Base-by-base conservation (phyloP, 2,888 invertebrate genomes). In the Drosophila merina region DNA sequence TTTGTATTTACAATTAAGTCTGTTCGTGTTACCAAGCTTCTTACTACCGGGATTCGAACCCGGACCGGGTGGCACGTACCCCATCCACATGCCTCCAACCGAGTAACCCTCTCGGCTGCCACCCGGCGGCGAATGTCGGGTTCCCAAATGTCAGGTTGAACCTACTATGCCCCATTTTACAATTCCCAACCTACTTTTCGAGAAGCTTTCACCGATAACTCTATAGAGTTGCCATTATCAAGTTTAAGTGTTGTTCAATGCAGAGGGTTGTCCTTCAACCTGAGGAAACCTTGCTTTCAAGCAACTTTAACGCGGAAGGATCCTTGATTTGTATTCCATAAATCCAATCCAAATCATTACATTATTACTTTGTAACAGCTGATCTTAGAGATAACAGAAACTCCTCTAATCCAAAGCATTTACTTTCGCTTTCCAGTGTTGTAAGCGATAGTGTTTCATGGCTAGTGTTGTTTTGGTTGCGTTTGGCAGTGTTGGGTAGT, bases 21-120 rank as follows among this genome's bases (percentile, higher is more conserved):
- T 42, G 20, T 42, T 42, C 20, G 14, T 42, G 42, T 42, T 42
- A 5, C 42, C 42, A 42, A 6, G 42, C 42, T 42, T n/a, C 42
- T 42, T 42, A 42, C 42, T 20, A 42, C 42, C 42, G 42, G 42
- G 42, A 42, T 20, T 42, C 42, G 42, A 42, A 42, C 42, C 42
- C 42, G 42, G 42, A 42, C 42, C 42, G 42, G 20, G 3, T n/a
- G 42, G 12, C 40, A 14, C 20, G 28, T 6, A 28, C 28, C 28
- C 2, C 42, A 7, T 8, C 33, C 33, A 33, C 9, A 3, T 33
- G 33, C 38, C 12, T 12, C 12, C 5, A 40, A 40, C 38, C 9
- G 14, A 42, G 9, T 20, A 8, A 7, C 6, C 14, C 8, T 8
- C 20, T 42, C 42, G 20, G 42, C 42, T 42, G 20, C 14, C 42